phyloP scores from a whole-genome alignment of 2,888 invertebrate genomes.

The Campoplex nolae region DNA sequence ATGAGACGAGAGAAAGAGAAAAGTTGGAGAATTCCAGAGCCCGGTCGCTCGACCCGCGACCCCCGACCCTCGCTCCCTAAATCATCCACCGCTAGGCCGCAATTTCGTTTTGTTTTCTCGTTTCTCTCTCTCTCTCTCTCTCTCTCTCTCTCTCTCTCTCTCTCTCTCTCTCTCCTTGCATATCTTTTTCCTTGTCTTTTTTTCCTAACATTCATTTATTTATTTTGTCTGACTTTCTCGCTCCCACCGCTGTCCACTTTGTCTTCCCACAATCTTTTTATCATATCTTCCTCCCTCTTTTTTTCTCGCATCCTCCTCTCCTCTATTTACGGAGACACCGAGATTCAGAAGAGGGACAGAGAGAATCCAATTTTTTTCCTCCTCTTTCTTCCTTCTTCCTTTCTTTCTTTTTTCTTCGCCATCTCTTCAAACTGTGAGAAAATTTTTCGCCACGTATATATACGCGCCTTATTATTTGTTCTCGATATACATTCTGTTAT shows the following conservation, averaged over 20 bases:
- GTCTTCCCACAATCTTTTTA: constrained; percentile 53
- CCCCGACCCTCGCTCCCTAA: constrained; percentile 84
- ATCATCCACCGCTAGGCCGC: constrained; percentile 84
- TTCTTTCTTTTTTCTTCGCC: constrained; percentile 58
- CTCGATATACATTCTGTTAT: constrained; percentile 25
- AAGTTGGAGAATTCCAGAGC: constrained; percentile 81
- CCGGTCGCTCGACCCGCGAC: constrained; percentile 84
- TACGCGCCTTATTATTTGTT: background rate
- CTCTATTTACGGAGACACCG: constrained; percentile 46
- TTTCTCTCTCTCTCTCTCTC: constrained; percentile 68
- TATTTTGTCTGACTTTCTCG: constrained; percentile 60
- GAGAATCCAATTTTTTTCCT: constrained; percentile 51
- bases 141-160: constrained; percentile 29
- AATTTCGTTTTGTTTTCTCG: constrained; percentile 83
- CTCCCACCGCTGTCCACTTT: constrained; percentile 56
- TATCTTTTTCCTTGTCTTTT: background rate
- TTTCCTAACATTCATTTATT: constrained; percentile 60
- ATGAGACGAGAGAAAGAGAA: constrained; percentile 60
- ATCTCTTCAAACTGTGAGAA: constrained; percentile 62
- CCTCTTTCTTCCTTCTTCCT: constrained; percentile 60
- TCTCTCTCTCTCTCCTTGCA: constrained; percentile 3
- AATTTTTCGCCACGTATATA: constrained; percentile 27
- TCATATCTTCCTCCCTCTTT: constrained; percentile 48
- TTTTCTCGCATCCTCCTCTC: constrained; percentile 58
- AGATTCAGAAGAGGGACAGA: constrained; percentile 38